Evolutionary conservation across 30 jellyfish, hydroid and myxozoan species (phyloP).

Genomic region (Pelagia noctiluca): DNA sequence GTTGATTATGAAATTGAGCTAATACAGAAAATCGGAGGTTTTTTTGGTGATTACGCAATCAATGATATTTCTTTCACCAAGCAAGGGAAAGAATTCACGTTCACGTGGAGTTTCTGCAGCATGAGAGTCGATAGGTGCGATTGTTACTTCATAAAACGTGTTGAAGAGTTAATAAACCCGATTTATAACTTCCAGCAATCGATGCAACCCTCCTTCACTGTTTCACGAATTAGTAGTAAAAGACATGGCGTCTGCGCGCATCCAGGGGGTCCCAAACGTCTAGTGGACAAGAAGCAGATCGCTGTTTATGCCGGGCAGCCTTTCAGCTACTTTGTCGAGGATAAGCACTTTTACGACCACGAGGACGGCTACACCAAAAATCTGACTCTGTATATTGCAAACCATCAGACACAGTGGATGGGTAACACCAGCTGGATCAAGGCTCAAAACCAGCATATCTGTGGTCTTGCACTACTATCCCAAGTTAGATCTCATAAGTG

Average conservation of each 20-base stretch:
- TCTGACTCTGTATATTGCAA: conserved; percentile 49
- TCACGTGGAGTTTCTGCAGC: conserved; percentile 77
- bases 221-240: not conserved
- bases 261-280: conserved; percentile 45
- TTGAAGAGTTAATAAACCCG: conserved; percentile 26
- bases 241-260: conserved; percentile 54
- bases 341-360: conserved; percentile 70
- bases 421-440: conserved; percentile 38
- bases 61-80: conserved; percentile 51
- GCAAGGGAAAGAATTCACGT: conserved; percentile 26
- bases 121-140: conserved; percentile 43
- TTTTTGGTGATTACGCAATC: conserved; percentile 50
- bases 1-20: conserved; percentile 48
- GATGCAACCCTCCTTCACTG: conserved; percentile 54
- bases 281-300: conserved; percentile 36
- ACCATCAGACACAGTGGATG: conserved; percentile 3
- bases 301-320: conserved; percentile 43
- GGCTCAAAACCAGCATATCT: conserved; percentile 42
- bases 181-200: conserved; percentile 11
- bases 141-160: conserved; percentile 37
- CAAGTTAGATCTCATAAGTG: conserved; percentile 29
- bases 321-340: conserved; percentile 37
- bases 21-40: conserved; percentile 51
- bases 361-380: conserved; percentile 92
- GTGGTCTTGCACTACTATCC: conserved; percentile 65